Evolutionary conservation across 2,888 invertebrate species (phyloP).

Genomic region (Polyommatus icarus): DNA sequence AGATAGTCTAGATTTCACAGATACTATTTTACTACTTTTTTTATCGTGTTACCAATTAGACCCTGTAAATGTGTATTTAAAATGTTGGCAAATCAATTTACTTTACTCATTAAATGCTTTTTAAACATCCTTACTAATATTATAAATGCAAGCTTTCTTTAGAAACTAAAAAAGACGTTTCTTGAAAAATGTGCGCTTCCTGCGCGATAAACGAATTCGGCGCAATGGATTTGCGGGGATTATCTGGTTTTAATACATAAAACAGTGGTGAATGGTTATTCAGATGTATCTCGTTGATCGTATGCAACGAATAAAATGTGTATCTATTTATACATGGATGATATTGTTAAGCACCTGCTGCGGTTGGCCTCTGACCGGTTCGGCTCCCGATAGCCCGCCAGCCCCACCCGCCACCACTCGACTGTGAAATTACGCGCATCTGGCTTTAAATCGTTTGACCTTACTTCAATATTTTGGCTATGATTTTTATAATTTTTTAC

Average conservation of each 20-base stretch:
- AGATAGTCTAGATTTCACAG: neutral
- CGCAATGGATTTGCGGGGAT: too few species aligned
- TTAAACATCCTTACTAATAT: too few species aligned
- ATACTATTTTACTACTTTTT: neutral
- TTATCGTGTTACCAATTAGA: neutral
- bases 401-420: constrained; percentile 47
- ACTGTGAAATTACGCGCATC: constrained; percentile 75
- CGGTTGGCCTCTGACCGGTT: constrained; percentile 66
- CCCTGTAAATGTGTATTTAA: neutral
- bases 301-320: constrained; percentile 7
- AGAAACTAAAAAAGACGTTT: too few species aligned
- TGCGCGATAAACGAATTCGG: too few species aligned
- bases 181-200: too few species aligned
- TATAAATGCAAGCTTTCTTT: too few species aligned
- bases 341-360: constrained; percentile 59
- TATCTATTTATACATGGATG: constrained; percentile 15
- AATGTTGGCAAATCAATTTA: neutral
- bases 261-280: neutral
- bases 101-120: neutral
- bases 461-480: constrained; percentile 8
- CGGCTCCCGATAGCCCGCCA: constrained; percentile 43
- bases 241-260: too few species aligned
- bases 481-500: neutral
- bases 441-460: constrained; percentile 44
- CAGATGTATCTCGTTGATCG: constrained; percentile 3